Evolutionary conservation across 2,888 invertebrate species (phyloP), one percentile per base, ranked within the genome.

Genomic region (Caenorhabditis wallacei): DNA sequence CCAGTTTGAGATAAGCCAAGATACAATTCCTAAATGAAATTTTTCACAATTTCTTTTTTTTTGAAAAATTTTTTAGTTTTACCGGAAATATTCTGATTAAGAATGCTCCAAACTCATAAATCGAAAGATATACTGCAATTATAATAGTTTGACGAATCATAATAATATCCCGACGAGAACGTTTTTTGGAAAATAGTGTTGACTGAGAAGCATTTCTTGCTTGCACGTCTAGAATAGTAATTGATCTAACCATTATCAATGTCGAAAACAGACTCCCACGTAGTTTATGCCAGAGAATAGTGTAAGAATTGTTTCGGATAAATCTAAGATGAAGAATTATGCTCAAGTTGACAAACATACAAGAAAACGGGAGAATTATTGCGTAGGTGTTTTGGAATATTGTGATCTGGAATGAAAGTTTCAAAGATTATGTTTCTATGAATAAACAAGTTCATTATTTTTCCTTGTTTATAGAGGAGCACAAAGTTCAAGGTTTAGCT

Each of bases 301-400:
- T 35, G 16, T 64, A 64, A 10, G 51, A 51, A 16, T 51, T 51
- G 16, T 64, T 64, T 1, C 64, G 48, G 13, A 64, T 48, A 35
- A 64, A 64, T 4, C 64, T 30, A 16, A 64, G 64, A 16, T 64
- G 64, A 20, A 64, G 20, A 18, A 64, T 64, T 35, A 64, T 30
- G 48, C 51, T 22, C 13, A 64, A 8, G 7, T 64, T 64, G 10
- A 64, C 51, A 51, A 35, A n/a, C 64, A 64, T 64, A 37, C 64
- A 64, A 22, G 51, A 4, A 48, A 64, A 30, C 13, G 64, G 64
- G 18, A 64, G 64, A 16, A 64, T 24, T 4, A 64, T 64, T 2
- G 64, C 35, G 8, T 51, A 64, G 20, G 64, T 64, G 30, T 64
- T 64, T 64, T 64, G 64, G 16, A 64, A 64, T 1, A 11, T 20